A percentile compares a stretch with the other conserved stretches of the same genome.
Evolutionary conservation across 35 echinoderm and acorn worm genomes (phyloP).

Genomic region (Patiria miniata): DNA sequence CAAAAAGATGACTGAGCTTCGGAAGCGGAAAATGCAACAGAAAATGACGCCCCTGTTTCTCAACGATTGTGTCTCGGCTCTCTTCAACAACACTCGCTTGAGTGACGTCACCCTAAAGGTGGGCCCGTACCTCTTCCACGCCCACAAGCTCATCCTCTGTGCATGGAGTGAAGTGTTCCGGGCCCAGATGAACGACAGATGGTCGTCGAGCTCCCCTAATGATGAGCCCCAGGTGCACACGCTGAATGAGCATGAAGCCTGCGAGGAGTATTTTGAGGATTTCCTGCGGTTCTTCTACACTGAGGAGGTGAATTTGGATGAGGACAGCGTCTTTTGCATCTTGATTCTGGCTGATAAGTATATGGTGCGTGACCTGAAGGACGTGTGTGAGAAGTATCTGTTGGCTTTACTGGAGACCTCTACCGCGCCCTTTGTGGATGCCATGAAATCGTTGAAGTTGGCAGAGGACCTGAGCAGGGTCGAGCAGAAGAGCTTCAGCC

Average conservation of each 20-base stretch:
- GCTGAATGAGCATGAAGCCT: conserved; percentile 4
- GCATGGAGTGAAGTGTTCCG: conserved; percentile 86
- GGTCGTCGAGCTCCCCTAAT: not conserved
- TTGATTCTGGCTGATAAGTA: conserved; percentile 79
- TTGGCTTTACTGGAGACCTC: conserved; percentile 36
- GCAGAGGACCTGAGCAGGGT: not conserved
- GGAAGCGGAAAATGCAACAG: not conserved
- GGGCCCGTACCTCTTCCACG: conserved; percentile 38
- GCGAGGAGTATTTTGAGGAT: conserved; percentile 58
- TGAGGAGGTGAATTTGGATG: conserved; percentile 48
- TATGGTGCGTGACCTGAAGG: conserved; percentile 48
- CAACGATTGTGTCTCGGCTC: not conserved
- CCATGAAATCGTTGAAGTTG: conserved; percentile 12
- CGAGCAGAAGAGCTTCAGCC: not conserved
- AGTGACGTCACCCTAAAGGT: conserved; percentile 71
- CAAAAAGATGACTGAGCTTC: not conserved
- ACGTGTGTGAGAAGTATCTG: conserved; percentile 62
- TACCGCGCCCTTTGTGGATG: conserved; percentile 27
- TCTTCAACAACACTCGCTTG: conserved; percentile 47
- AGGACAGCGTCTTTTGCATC: conserved; percentile 54
- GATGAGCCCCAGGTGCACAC: not conserved
- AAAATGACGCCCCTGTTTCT: not conserved
- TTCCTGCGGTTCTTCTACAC: conserved; percentile 81
- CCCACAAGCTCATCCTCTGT: conserved; percentile 66
- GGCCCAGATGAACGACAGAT: conserved; percentile 62